These are phyloP conservation scores for Clepsis dumicolana DNA, from an alignment of 2,888 invertebrate genomes.

Conservation along the genomic window DNA sequence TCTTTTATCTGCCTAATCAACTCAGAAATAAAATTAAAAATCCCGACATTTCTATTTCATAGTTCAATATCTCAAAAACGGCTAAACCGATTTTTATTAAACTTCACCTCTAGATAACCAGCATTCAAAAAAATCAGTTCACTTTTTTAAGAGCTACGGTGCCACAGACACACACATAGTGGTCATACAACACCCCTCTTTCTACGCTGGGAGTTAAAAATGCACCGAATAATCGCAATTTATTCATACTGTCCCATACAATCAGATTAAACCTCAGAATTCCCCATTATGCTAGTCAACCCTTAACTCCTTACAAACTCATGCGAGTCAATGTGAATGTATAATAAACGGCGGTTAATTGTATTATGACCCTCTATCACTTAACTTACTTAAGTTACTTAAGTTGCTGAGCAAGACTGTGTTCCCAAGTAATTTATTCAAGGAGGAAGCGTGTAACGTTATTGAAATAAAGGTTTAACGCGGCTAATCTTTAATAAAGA, in stretches of 20 bases:
- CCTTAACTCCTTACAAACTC: conserved; percentile 5
- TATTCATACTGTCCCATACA: not conserved
- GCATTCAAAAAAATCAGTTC: too few species aligned
- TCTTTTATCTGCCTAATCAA: too few species aligned
- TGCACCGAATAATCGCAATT: too few species aligned
- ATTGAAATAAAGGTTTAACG: conserved; percentile 15
- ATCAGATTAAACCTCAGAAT: not conserved
- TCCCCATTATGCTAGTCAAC: not conserved
- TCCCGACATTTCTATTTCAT: too few species aligned
- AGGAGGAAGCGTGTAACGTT: conserved; percentile 2
- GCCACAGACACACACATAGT: too few species aligned
- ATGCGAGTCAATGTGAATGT: conserved; percentile 29
- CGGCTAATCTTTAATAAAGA: not conserved
- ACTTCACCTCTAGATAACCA: too few species aligned
- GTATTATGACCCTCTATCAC: conserved; percentile 36
- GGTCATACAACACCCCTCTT: too few species aligned
- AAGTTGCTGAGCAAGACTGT: conserved; percentile 29
- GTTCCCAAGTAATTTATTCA: conserved; percentile 30
- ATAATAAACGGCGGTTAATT: conserved; percentile 38
- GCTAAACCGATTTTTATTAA: too few species aligned
- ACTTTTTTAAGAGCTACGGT: too few species aligned
- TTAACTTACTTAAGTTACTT: conserved; percentile 39
- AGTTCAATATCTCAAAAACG: too few species aligned
- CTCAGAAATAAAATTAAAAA: too few species aligned
- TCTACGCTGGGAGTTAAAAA: too few species aligned